These are phyloP conservation scores for Tapera naevia DNA, from an alignment of 2,797 vertebrate species.

Conservation along the genomic window DNA sequence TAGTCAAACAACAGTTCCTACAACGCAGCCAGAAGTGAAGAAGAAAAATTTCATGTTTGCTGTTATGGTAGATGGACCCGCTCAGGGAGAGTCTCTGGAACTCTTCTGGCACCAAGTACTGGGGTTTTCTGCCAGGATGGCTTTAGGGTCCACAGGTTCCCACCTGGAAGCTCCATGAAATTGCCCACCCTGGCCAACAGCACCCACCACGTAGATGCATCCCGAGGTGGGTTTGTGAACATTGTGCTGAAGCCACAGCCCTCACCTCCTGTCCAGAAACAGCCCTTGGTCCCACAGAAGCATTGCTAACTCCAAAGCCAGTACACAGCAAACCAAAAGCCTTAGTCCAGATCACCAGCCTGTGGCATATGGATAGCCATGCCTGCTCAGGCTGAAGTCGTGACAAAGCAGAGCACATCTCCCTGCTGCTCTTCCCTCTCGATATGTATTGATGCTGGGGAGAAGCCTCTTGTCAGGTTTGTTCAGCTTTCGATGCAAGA, in stretches of 20 bases:
- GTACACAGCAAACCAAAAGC: not conserved
- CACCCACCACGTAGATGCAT: not conserved
- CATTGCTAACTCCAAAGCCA: not conserved
- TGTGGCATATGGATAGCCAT: accelerated
- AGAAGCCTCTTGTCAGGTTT: not conserved
- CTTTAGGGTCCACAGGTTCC: not conserved
- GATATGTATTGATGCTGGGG: accelerated
- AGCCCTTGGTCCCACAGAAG: not conserved
- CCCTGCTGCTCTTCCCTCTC: not conserved
- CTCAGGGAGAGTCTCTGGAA: not conserved
- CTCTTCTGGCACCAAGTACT: not conserved
- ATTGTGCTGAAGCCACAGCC: not conserved
- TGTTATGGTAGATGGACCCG: not conserved
- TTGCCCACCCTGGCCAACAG: not conserved
- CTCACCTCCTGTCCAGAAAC: not conserved
- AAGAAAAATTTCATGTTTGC: not conserved
- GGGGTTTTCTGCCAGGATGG: not conserved
- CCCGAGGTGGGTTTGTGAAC: not conserved
- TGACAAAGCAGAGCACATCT: not conserved
- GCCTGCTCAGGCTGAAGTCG: accelerated
- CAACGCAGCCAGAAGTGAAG: not conserved
- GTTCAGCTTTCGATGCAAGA: not conserved
- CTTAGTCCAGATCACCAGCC: not conserved
- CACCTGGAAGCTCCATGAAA: not conserved
- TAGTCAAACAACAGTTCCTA: not conserved